Percentiles rank a stretch among this genome's conserved stretches.
phyloP scores from a whole-genome alignment of 2,113 vertebrate genomes.

The Odontophorus gujanensis region DNA sequence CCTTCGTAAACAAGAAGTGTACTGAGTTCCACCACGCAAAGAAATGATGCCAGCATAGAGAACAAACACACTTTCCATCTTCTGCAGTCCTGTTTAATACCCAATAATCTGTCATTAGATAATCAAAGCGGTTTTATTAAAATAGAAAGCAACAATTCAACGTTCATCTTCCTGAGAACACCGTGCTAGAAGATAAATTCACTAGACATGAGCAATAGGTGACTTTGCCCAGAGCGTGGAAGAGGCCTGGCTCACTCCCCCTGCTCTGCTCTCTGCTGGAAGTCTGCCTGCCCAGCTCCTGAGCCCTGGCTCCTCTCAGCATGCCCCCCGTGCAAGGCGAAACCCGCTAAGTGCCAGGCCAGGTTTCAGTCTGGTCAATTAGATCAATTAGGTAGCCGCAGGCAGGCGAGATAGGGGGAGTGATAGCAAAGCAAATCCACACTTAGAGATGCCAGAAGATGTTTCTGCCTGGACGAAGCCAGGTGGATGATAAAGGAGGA shows the following conservation, averaged over 20 bases:
- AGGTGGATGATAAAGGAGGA: background rate
- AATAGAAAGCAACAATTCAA: background rate
- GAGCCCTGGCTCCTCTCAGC: rapidly evolving
- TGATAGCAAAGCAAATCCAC: background rate
- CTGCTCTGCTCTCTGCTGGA: background rate
- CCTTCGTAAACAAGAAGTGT: background rate
- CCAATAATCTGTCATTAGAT: background rate
- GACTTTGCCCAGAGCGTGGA: background rate
- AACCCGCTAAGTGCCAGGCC: background rate
- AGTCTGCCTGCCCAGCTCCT: background rate
- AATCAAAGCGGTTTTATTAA: slow-evolving; percentile 32
- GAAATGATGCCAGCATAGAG: background rate
- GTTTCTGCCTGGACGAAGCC: slow-evolving; percentile 38
- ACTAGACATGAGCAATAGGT: background rate
- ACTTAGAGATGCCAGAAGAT: background rate
- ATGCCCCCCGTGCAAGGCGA: background rate
- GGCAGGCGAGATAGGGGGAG: background rate
- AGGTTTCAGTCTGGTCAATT: background rate
- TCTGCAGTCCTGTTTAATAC: rapidly evolving
- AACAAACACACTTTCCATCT: background rate
- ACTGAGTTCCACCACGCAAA: background rate
- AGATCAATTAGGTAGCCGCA: background rate
- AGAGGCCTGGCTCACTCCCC: background rate
- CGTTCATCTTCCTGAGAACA: background rate
- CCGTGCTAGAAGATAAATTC: background rate